A percentile compares a stretch with the other conserved stretches of the same genome.
Evolutionary conservation across 64 coral and sea anemone species (phyloP).

Genomic region (Cladopsammia gracilis): DNA sequence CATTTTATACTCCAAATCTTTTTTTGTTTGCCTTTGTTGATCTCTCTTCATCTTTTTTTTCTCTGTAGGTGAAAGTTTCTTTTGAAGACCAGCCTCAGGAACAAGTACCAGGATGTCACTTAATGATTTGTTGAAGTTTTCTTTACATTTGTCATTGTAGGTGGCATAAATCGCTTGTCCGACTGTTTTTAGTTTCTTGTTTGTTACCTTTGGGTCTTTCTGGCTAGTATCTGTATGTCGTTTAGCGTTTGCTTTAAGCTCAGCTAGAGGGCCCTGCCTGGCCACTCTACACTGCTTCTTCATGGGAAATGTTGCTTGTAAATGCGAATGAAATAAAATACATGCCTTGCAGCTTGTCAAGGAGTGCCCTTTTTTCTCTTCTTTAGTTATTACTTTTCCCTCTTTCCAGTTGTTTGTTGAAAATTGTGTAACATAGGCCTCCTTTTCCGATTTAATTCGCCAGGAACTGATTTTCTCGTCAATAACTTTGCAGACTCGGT

Average conservation of each 20-base stretch:
- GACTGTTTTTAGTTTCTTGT: no score
- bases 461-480: background rate
- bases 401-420: background rate
- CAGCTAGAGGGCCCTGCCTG: background rate
- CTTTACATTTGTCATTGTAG: no score
- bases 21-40: no score
- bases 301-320: background rate
- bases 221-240: background rate
- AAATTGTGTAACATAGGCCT: background rate
- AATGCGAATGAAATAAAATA: background rate
- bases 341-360: slow-evolving; percentile 30
- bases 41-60: no score
- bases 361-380: slow-evolving; percentile 8
- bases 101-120: no score
- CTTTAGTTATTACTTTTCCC: background rate
- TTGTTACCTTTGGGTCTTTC: no score
- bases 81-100: no score
- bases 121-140: no score
- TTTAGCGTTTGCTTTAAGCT: background rate
- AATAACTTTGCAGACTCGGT: background rate
- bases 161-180: no score
- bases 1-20: no score
- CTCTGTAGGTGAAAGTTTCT: no score
- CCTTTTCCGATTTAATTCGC: background rate
- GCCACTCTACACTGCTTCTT: background rate